Conservation (phyloP, 2,113 vertebrate species). For the Saimiri boliviensis region DNA sequence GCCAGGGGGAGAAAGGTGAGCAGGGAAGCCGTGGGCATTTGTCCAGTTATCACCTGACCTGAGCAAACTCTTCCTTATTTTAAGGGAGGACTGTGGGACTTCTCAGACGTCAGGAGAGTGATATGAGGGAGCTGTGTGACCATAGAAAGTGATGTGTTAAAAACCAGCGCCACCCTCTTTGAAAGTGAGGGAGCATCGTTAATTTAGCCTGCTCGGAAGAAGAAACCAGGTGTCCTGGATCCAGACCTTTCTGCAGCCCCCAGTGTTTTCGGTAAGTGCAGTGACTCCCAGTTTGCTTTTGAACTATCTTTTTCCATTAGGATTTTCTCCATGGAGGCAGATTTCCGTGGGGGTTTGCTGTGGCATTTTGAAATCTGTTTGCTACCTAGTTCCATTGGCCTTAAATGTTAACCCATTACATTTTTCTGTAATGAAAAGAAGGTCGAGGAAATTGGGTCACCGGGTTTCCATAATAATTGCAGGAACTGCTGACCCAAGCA, state of each 20-base stretch:
- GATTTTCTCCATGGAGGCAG: background rate
- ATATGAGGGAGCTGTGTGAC: background rate
- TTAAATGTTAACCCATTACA: background rate
- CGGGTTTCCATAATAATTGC: constrained; percentile 27
- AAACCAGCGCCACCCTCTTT: background rate
- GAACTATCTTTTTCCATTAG: background rate
- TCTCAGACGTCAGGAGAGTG: background rate
- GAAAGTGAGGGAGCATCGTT: background rate
- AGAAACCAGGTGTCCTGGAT: background rate
- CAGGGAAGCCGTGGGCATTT: background rate
- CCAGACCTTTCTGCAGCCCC: background rate
- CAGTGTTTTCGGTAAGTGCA: background rate
- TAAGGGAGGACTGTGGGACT: background rate
- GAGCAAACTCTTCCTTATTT: background rate
- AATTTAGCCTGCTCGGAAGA: no score
- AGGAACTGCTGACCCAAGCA: background rate
- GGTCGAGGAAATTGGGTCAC: constrained; percentile 50
- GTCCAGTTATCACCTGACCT: background rate
- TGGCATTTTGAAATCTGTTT: background rate
- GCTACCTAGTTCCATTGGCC: background rate
- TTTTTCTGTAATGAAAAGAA: constrained; percentile 30
- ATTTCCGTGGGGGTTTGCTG: background rate
- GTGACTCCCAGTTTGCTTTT: background rate
- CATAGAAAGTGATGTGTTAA: background rate
- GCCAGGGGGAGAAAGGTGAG: background rate